Evolutionary conservation across 2,888 invertebrate species (phyloP).

Genomic region (Ceraclea dissimilis): DNA sequence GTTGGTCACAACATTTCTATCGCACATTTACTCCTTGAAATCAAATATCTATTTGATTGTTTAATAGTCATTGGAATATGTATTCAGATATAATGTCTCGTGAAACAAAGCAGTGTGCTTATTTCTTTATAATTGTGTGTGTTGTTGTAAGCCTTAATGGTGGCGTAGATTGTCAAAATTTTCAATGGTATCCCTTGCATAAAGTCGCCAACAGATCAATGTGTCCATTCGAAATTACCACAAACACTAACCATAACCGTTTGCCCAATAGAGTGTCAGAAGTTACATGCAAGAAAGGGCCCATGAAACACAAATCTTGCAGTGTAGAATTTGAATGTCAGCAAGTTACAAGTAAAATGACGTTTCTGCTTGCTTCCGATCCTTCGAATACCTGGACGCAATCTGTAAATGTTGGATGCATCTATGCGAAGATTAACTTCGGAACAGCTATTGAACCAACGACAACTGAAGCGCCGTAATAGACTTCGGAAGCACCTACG

Average conservation of each 20-base stretch:
- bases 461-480: no score
- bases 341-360: background rate
- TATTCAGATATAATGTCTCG: no score
- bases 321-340: slow-evolving; percentile 3
- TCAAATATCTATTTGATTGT: slow-evolving; percentile 9
- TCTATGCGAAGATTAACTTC: background rate
- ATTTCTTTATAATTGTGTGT: background rate
- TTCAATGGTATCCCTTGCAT: slow-evolving; percentile 4
- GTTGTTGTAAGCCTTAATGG: background rate
- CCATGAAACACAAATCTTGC: background rate
- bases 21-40: slow-evolving; percentile 7
- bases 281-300: slow-evolving; percentile 31
- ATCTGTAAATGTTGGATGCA: background rate
- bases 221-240: slow-evolving; percentile 14
- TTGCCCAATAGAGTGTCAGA: slow-evolving; percentile 16
- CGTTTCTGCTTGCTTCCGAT: background rate
- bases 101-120: background rate
- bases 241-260: slow-evolving; percentile 11
- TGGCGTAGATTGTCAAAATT: background rate
- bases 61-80: background rate
- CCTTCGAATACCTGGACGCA: background rate
- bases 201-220: slow-evolving; percentile 9
- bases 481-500: no score
- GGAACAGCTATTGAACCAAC: no score
- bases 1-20: no score